A percentile compares a stretch with the other conserved stretches of the same genome.
These are phyloP conservation scores for Fulmarus glacialis DNA, from an alignment of 2,113 vertebrate species.

Conservation along the genomic window DNA sequence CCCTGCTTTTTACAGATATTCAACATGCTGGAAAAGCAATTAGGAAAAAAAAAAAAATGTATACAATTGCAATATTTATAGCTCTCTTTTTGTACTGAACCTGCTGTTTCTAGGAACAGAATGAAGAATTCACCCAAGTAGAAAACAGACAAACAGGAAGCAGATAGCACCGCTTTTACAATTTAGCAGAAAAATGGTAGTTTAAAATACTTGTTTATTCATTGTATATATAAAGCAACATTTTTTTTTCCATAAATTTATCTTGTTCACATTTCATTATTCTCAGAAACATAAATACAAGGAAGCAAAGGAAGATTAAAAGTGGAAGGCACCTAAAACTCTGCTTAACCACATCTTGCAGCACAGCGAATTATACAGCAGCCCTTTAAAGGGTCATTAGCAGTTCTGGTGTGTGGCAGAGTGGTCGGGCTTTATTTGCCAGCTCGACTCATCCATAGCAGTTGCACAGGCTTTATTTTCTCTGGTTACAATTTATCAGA, in stretches of 20 bases:
- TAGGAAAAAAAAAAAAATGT: neutral
- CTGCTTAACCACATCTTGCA: neutral
- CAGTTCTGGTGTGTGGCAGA: fast-evolving
- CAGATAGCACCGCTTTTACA: neutral
- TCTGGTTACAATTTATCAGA: neutral
- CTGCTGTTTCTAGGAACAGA: neutral
- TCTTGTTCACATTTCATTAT: neutral
- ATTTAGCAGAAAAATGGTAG: neutral
- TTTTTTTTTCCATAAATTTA: neutral
- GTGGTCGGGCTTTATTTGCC: fast-evolving
- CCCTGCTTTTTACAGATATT: neutral
- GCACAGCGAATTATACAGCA: fast-evolving
- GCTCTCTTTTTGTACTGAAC: neutral
- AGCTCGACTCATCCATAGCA: fast-evolving
- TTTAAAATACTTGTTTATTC: neutral
- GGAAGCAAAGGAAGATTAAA: neutral
- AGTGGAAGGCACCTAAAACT: neutral
- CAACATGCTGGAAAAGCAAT: neutral
- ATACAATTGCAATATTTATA: neutral
- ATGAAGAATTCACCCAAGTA: neutral
- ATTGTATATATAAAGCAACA: fast-evolving
- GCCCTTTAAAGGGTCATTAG: neutral
- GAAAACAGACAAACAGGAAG: neutral
- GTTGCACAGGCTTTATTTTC: neutral
- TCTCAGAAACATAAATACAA: neutral